Base-by-base conservation (phyloP, 2,113 vertebrate genomes). In the Ammospiza nelsoni region DNA sequence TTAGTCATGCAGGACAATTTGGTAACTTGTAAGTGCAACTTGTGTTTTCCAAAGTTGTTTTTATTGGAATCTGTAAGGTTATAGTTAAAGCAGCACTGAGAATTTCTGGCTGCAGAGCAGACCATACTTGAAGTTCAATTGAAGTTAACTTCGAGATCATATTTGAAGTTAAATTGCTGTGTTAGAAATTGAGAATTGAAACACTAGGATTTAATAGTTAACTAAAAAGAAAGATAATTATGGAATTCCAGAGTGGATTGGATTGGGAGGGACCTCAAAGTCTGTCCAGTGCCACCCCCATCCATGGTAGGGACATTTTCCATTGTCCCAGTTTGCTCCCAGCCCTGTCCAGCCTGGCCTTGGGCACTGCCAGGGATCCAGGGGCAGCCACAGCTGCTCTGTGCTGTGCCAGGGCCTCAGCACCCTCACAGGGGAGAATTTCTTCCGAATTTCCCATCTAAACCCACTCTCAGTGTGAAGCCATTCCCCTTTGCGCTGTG, bases 341-440 rank as follows among this genome's bases (percentile, higher is more conserved):
- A 68, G 10, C 20, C 4, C 15, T 8, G 1, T 33, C 68, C 76
- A 74, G 0, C 37, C 61, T 52, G 68, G 44, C 52, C 68, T 59
- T 20, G 68, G 61, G 0, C 44, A 59, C 23, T 67, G 1, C 52
- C 77, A 89, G 69, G 52, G 69, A 46, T 82, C 11, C 72, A 75
- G 68, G 52, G 52, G 19, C 68, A 74, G 12, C 52, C 86, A 0
- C 68, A 81, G 68, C 68, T 59, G 0, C 76, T 74, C 68, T 81
- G 86, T 15, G 22, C 86, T 67, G 37, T 28, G 69, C 86, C 61
- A 59, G 61, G 33, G 44, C 19, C 46, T 74, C 0, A 3, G 8
- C 77, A 23, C 15, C 33, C 61, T 82, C 12, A 0, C 12, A 52
- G 20, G 5, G 5, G 14, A 0, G 0, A 2, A 29, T 61, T 41